Conservation (phyloP, 1,140 invertebrate genomes). For the Eueides isabella region DNA sequence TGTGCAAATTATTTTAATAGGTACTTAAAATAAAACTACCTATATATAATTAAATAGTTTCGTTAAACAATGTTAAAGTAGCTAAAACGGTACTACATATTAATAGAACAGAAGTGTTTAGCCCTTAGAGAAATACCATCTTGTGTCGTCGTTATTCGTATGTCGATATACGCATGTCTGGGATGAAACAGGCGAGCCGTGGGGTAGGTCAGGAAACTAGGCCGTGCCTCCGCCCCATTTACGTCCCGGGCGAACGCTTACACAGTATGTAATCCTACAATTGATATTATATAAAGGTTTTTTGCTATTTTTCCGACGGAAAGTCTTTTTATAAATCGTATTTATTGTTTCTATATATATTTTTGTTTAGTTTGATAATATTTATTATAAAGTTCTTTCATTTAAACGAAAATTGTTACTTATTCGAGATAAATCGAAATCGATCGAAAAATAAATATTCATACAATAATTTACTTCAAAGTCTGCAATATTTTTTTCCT, state of each 20-base stretch:
- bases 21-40: no score
- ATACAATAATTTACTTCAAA: no score
- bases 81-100: not conserved
- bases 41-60: no score
- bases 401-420: not conserved
- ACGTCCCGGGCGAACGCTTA: constrained; percentile 26
- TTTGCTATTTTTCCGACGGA: not conserved
- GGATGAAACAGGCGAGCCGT: constrained; percentile 55
- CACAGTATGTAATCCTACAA: constrained; percentile 4
- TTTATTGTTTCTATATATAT: not conserved
- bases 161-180: constrained; percentile 24
- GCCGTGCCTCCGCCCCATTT: constrained; percentile 28
- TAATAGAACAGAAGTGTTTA: not conserved
- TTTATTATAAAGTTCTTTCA: not conserved
- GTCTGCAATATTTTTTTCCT: no score
- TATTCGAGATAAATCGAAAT: no score
- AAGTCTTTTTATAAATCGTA: not conserved
- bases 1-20: no score
- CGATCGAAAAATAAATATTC: no score
- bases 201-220: constrained; percentile 61
- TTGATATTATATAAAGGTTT: constrained; percentile 12
- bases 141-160: not conserved
- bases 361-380: not conserved
- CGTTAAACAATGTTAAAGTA: no score
- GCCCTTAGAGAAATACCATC: not conserved